Percentiles rank a stretch among this genome's conserved stretches.
These are phyloP conservation scores for Platyscapa corneri DNA, from an alignment of 1,140 invertebrate species.

Conservation along the genomic window DNA sequence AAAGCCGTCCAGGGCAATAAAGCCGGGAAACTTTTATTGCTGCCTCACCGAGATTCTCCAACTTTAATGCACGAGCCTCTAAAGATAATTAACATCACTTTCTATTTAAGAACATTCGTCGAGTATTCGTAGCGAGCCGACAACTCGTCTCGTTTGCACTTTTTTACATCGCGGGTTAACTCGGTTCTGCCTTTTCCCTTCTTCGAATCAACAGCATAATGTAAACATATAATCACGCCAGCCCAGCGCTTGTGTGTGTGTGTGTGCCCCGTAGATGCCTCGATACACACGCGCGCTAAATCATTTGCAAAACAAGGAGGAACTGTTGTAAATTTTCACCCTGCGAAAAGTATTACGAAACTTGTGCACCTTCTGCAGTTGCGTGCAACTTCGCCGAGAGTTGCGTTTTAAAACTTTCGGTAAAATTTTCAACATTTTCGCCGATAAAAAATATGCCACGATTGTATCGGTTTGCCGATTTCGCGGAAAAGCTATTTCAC, in stretches of 20 bases:
- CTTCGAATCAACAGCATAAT: too few species aligned
- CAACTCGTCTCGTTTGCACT: too few species aligned
- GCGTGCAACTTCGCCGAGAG: not conserved
- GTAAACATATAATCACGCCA: not conserved
- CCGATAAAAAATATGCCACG: slow-evolving; percentile 12
- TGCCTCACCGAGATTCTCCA: too few species aligned
- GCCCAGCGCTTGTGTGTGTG: not conserved
- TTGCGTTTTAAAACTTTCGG: slow-evolving; percentile 20
- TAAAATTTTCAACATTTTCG: slow-evolving; percentile 5
- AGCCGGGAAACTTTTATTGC: too few species aligned
- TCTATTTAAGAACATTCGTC: too few species aligned
- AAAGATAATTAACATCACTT: too few species aligned
- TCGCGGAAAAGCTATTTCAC: slow-evolving; percentile 28
- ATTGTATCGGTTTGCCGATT: slow-evolving; percentile 30
- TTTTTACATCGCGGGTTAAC: too few species aligned
- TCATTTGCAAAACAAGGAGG: not conserved
- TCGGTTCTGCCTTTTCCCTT: too few species aligned
- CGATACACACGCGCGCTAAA: not conserved
- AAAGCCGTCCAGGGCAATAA: not conserved
- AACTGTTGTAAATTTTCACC: not conserved
- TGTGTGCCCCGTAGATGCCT: not conserved
- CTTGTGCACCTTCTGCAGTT: not conserved
- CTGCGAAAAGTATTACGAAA: slow-evolving; percentile 11
- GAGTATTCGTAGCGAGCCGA: too few species aligned
- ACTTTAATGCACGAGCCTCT: too few species aligned